phyloP scores from a whole-genome alignment of 1,140 invertebrate species.

The Nomia melanderi region DNA sequence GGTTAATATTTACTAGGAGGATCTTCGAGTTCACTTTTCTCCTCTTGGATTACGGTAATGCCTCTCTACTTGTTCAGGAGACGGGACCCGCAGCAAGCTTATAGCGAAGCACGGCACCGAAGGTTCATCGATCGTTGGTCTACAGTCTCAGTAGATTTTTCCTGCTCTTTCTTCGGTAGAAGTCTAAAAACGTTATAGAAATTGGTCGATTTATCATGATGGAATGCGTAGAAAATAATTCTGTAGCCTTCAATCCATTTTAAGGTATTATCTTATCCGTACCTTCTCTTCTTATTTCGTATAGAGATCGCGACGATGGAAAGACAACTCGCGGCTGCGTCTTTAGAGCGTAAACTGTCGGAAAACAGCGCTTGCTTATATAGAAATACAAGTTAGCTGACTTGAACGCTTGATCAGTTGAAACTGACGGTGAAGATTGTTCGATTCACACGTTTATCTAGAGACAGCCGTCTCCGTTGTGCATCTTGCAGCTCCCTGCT shows the following conservation, averaged over 20 bases:
- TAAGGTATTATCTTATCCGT: background rate
- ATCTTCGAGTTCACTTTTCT: no score
- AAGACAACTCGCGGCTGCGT: background rate
- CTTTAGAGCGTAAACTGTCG: background rate
- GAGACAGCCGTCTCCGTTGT: background rate
- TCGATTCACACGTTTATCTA: conserved; percentile 24
- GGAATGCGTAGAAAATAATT: no score
- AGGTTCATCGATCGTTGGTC: no score
- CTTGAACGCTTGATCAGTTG: no score
- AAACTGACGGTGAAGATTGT: background rate
- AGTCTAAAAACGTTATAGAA: no score
- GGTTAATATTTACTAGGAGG: no score
- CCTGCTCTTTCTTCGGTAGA: no score
- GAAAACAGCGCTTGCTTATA: background rate
- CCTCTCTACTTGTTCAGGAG: background rate
- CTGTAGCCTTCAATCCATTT: background rate
- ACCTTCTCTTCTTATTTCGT: background rate
- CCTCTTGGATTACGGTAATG: no score
- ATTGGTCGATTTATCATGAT: no score
- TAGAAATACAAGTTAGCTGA: background rate
- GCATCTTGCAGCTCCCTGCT: conserved; percentile 21
- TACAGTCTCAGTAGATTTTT: no score
- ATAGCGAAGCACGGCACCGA: no score
- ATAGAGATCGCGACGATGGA: background rate
- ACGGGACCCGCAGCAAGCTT: background rate